A percentile compares a stretch with the other conserved stretches of the same genome.
Evolutionary conservation across 2,797 vertebrate genomes (phyloP).

Genomic region (Sandelia bainsii): DNA sequence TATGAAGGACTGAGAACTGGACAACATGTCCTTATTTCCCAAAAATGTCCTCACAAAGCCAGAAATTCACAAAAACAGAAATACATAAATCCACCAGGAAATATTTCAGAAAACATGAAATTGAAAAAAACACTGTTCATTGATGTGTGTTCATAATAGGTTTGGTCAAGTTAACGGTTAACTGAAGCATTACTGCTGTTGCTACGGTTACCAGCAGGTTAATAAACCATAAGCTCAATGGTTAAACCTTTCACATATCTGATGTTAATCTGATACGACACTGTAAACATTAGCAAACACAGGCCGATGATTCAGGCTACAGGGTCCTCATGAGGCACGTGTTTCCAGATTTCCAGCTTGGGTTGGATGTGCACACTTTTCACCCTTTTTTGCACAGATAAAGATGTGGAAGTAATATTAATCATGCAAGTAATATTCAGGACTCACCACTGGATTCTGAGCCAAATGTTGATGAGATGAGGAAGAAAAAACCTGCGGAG

Average conservation of each 20-base stretch:
- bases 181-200: background rate
- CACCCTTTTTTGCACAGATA: too few species aligned
- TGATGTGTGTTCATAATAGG: too few species aligned
- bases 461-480: background rate
- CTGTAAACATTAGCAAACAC: background rate
- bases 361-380: too few species aligned
- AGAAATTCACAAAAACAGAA: background rate
- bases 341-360: too few species aligned
- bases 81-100: background rate
- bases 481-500: constrained; percentile 48
- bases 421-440: background rate
- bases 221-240: background rate
- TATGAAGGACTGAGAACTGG: too few species aligned
- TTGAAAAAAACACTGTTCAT: too few species aligned
- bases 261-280: background rate
- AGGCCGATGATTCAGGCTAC: too few species aligned
- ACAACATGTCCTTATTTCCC: background rate
- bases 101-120: background rate
- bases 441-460: constrained; percentile 58
- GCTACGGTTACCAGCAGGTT: background rate
- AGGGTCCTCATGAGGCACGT: too few species aligned
- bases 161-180: background rate
- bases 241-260: background rate
- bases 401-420: background rate
- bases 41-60: background rate